Base-by-base conservation (phyloP, 1,140 invertebrate species). In the Hypsibius dujardini region DNA sequence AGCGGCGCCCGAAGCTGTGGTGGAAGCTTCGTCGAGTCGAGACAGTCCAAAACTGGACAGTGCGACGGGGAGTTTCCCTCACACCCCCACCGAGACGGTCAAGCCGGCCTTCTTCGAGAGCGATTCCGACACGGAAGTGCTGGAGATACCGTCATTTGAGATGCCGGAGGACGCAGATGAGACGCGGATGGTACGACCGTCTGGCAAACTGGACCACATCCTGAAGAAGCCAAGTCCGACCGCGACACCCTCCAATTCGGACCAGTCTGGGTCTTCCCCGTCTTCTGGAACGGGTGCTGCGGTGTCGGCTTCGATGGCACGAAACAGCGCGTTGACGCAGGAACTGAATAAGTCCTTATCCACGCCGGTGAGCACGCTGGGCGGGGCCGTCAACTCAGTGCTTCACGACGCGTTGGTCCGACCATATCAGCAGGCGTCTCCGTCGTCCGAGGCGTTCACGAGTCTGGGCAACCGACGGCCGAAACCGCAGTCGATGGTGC, bases 111-210 rank as follows among this genome's bases (percentile, higher is more conserved):
- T 15, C 12, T 3, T 15, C 12, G 62, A 15, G 42, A 45, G 12
- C 12, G 62, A 67, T 42, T 12, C 42, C 12, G 62, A 67, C 3
- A 67, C 45, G 62, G 62, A 67, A 42, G 3, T 67, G 62, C 62
- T 42, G 62, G 62, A 67, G 62, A 12, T 67, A 42, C 62, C 62
- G 62, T 67, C 62, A 7, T 67, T 67, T 45, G 62, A 67, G 62
- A 67, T 67, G 62, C 62, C 62, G 12, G 62, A 67, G 42, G 62
- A 67, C 62, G 12, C 12, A 7, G 3, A 15, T 3, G 62, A 67
- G 12, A 42, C 45, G 12, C 12, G 42, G 3, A 12, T 3, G 12
- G 7, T 7, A n/a, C 12, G 12, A 12, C 45, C 62, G 12, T 7
- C 62, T 3, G 62, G 62, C 42, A 67, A 67, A 42, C 42, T 67